These are phyloP conservation scores for Odontocolon sp. DNA, from an alignment of 2,888 invertebrate genomes.

Conservation along the genomic window DNA sequence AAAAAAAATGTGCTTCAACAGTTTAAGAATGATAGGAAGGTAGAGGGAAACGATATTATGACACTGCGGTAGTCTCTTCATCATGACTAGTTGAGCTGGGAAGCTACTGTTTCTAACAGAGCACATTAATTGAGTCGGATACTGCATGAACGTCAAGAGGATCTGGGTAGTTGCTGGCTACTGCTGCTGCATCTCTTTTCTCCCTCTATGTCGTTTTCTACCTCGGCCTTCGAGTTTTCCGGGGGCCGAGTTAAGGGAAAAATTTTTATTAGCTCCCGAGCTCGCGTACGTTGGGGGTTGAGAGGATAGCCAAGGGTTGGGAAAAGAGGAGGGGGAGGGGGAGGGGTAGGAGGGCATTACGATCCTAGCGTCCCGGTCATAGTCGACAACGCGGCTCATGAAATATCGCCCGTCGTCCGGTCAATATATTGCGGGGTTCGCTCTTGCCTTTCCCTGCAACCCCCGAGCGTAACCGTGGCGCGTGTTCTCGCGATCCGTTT, in stretches of 20 bases:
- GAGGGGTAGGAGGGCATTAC: constrained; percentile 51
- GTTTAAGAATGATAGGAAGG: constrained; percentile 8
- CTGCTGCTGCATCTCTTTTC: constrained; percentile 2
- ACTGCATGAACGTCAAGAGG: constrained; percentile 50
- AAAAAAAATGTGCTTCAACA: not conserved
- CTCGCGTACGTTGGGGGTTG: constrained; percentile 2
- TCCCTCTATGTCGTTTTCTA: constrained; percentile 35
- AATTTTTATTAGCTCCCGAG: constrained; percentile 50
- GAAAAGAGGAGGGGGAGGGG: not conserved
- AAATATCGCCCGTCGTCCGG: constrained; percentile 66
- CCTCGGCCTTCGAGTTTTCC: constrained; percentile 47
- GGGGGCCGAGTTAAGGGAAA: constrained; percentile 27
- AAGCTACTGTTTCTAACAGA: constrained; percentile 51
- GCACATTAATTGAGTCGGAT: constrained; percentile 58
- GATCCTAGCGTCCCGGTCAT: constrained; percentile 59
- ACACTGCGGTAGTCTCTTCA: constrained; percentile 40
- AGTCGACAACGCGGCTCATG: constrained; percentile 63
- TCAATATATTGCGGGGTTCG: constrained; percentile 70
- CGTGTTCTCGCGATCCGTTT: constrained; percentile 64
- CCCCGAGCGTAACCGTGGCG: constrained; percentile 35
- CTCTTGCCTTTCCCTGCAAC: constrained; percentile 14
- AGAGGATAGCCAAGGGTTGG: not conserved
- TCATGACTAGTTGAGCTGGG: constrained; percentile 33
- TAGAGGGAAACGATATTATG: constrained; percentile 18
- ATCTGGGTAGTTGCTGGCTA: not conserved